phyloP scores from a whole-genome alignment of 2,888 invertebrate genomes.

The Epirrita christyi region DNA sequence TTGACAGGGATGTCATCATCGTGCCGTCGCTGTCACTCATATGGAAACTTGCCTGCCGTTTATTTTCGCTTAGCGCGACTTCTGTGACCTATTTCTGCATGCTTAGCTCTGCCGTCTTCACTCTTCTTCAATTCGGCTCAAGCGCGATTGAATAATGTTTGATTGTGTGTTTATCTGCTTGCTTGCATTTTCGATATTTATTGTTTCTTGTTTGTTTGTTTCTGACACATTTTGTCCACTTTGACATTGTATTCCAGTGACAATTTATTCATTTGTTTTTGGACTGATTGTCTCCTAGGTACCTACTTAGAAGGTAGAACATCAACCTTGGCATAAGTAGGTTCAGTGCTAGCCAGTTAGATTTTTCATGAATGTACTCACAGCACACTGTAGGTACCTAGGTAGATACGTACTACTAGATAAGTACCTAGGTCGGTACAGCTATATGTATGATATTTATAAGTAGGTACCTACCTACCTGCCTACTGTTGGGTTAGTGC shows the following conservation, averaged over 20 bases:
- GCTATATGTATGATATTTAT: too few relatives aligned
- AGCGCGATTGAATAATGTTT: background rate
- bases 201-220: background rate
- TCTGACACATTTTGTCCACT: background rate
- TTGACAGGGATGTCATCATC: slow-evolving; percentile 51
- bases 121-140: slow-evolving; percentile 7
- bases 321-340: slow-evolving; percentile 11
- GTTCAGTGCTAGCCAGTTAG: background rate
- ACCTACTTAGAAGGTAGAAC: too few relatives aligned
- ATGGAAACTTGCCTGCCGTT: slow-evolving; percentile 5
- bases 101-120: slow-evolving; percentile 18
- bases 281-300: background rate
- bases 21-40: slow-evolving; percentile 18
- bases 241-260: background rate
- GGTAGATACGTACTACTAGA: too few relatives aligned
- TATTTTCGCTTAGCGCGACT: background rate
- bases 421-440: too few relatives aligned
- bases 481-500: too few relatives aligned
- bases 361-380: too few relatives aligned
- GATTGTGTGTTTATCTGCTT: background rate
- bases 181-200: background rate
- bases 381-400: too few relatives aligned
- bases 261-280: background rate
- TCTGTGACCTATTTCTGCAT: slow-evolving; percentile 29
- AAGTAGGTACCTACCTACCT: background rate